These are phyloP conservation scores for Oryzias sinensis DNA, from an alignment of 2,797 vertebrate species.

Conservation along the genomic window DNA sequence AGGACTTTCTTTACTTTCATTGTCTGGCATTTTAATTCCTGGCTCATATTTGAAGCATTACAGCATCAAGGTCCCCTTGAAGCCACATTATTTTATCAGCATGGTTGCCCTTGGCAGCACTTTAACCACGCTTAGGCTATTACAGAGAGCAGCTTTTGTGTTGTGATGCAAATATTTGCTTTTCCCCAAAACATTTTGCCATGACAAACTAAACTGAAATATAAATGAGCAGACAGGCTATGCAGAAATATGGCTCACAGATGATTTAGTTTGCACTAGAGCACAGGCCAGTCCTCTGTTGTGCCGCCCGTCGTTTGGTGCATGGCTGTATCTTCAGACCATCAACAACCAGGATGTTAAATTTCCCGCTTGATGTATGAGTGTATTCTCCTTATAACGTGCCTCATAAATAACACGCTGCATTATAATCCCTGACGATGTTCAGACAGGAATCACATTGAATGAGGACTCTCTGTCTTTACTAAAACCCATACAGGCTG, in stretches of 20 bases:
- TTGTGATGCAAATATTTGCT: slow-evolving; percentile 27
- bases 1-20: slow-evolving; percentile 5
- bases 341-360: slow-evolving; percentile 33
- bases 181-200: slow-evolving; percentile 57
- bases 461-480: not conserved
- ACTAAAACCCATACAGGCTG: not conserved
- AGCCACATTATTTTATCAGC: slow-evolving; percentile 45
- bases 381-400: slow-evolving; percentile 21
- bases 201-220: slow-evolving; percentile 49
- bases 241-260: slow-evolving; percentile 32
- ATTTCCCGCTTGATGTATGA: slow-evolving; percentile 29
- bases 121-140: slow-evolving; percentile 29
- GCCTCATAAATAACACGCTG: slow-evolving; percentile 28
- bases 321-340: slow-evolving; percentile 25
- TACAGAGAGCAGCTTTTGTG: slow-evolving; percentile 37
- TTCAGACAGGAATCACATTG: slow-evolving; percentile 17
- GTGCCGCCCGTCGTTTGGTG: slow-evolving; percentile 46
- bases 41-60: slow-evolving; percentile 21
- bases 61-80: slow-evolving; percentile 32
- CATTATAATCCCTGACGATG: slow-evolving; percentile 15
- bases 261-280: slow-evolving; percentile 49
- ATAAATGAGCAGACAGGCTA: slow-evolving; percentile 49
- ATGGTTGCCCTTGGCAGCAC: slow-evolving; percentile 27
- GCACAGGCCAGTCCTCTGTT: slow-evolving; percentile 26
- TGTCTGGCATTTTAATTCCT: slow-evolving; percentile 11